phyloP scores from a whole-genome alignment of 2,797 vertebrate species.

The Phrynocephalus guinanensis region DNA sequence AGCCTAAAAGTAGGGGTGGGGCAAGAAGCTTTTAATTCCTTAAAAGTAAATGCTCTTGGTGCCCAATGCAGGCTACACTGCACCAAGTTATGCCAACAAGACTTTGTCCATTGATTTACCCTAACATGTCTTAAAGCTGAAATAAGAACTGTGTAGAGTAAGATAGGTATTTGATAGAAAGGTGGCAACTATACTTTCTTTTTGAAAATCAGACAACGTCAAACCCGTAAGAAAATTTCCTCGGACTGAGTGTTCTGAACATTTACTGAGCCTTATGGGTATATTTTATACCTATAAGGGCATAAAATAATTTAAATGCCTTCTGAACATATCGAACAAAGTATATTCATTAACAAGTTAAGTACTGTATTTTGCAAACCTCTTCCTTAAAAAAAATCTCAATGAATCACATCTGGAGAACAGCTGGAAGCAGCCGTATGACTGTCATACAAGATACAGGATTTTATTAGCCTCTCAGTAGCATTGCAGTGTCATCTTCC shows the following conservation, averaged over 20 bases:
- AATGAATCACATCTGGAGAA: neutral
- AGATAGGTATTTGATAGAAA: neutral
- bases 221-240: neutral
- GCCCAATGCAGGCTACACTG: too few relatives aligned
- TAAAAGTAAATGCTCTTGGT: too few relatives aligned
- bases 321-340: neutral
- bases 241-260: neutral
- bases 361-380: neutral
- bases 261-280: neutral
- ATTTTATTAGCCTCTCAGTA: neutral
- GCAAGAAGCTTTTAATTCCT: too few relatives aligned
- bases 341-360: neutral
- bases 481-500: constrained; percentile 9
- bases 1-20: too few relatives aligned
- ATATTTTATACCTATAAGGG: neutral
- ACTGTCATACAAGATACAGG: neutral
- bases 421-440: constrained; percentile 11
- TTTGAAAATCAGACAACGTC: neutral
- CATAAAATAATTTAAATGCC: neutral
- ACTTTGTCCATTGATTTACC: neutral
- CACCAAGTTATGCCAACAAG: too few relatives aligned
- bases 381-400: neutral
- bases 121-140: too few relatives aligned
- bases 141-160: neutral
- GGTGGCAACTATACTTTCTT: neutral